A percentile compares a stretch with the other conserved stretches of the same genome.
phyloP scores from a whole-genome alignment of 2,797 vertebrate genomes.

The Sebastolobus alascanus region DNA sequence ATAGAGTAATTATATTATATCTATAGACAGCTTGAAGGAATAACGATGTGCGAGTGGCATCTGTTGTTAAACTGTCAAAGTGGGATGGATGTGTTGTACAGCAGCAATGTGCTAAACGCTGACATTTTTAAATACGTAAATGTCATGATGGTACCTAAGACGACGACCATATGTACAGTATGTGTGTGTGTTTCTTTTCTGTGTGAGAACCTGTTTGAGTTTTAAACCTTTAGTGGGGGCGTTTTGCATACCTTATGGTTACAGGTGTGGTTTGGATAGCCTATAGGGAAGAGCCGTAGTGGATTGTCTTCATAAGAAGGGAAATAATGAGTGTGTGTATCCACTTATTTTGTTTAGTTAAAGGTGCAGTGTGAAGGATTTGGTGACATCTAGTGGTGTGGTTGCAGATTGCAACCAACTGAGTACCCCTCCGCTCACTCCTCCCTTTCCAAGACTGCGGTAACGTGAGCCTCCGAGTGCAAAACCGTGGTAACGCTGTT shows the following conservation, averaged over 20 bases:
- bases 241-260: not conserved
- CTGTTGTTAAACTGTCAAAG: slow-evolving; percentile 19
- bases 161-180: not conserved
- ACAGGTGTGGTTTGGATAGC: not conserved
- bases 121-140: slow-evolving; percentile 24
- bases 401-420: too few species aligned
- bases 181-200: not conserved
- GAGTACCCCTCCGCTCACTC: too few species aligned
- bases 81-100: slow-evolving; percentile 3
- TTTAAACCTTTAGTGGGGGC: not conserved
- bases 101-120: slow-evolving; percentile 12
- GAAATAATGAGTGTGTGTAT: not conserved
- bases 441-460: too few species aligned
- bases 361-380: too few species aligned
- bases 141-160: slow-evolving; percentile 5
- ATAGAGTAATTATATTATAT: not conserved
- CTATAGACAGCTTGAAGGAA: slow-evolving; percentile 6
- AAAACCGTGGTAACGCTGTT: too few species aligned
- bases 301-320: not conserved
- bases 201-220: not conserved
- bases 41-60: slow-evolving; percentile 2
- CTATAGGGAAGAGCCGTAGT: not conserved
- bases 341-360: slow-evolving; percentile 1
- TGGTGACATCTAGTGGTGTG: too few species aligned
- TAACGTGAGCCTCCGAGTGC: too few species aligned